Percentiles rank a stretch among this genome's conserved stretches.
These are phyloP conservation scores for Epistrophella euchroma DNA, from an alignment of 2,888 invertebrate species.

Conservation along the genomic window DNA sequence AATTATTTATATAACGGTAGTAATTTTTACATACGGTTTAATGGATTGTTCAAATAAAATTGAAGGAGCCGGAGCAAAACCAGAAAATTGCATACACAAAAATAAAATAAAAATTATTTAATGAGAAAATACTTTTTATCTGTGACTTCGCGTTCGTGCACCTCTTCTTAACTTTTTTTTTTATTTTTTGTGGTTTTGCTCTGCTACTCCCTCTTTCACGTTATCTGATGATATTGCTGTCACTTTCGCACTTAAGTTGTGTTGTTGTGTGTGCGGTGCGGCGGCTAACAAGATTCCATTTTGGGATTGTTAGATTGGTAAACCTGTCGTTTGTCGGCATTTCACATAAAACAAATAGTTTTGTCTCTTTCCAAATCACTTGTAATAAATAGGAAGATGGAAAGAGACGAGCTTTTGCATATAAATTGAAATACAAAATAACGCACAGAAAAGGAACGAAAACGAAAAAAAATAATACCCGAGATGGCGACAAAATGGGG, in stretches of 20 bases:
- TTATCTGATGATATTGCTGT: constrained; percentile 39
- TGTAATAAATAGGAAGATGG: constrained; percentile 1
- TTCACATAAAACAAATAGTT: constrained; percentile 29
- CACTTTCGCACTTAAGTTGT: constrained; percentile 52
- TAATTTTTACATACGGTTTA: constrained; percentile 28
- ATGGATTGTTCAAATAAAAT: constrained; percentile 37
- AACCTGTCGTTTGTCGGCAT: constrained; percentile 75
- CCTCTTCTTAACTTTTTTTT: constrained; percentile 60
- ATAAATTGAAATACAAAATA: constrained; percentile 53
- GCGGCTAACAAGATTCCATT: constrained; percentile 50
- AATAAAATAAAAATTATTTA: constrained; percentile 46
- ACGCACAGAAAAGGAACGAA: constrained; percentile 69
- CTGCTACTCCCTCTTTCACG: constrained; percentile 55
- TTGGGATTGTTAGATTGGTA: constrained; percentile 59
- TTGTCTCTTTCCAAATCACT: constrained; percentile 53
- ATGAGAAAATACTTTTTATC: constrained; percentile 54
- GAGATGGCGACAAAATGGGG: constrained; percentile 68
- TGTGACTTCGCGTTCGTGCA: constrained; percentile 68
- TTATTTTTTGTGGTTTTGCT: constrained; percentile 49
- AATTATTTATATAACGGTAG: constrained; percentile 61
- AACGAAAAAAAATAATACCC: constrained; percentile 43
- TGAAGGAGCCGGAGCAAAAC: constrained; percentile 19
- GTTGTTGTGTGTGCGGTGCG: constrained; percentile 43
- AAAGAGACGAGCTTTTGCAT: constrained; percentile 30
- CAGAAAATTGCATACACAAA: constrained; percentile 60